These are phyloP conservation scores for Ophion obscuratus DNA, from an alignment of 2,888 invertebrate species.

Conservation along the genomic window DNA sequence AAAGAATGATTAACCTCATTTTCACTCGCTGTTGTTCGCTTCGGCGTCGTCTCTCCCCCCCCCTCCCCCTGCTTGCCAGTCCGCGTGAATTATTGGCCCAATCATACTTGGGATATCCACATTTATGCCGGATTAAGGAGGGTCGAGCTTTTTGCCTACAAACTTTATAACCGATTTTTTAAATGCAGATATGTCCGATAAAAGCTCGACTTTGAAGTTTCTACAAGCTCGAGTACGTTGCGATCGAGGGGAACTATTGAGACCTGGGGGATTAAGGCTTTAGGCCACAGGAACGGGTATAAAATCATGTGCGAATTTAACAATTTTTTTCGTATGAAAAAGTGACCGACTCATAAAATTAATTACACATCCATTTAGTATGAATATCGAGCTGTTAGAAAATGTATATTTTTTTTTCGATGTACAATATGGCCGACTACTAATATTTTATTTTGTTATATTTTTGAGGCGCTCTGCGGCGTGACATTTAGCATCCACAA, in stretches of 20 bases:
- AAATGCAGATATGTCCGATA: not conserved
- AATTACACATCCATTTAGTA: too few species aligned
- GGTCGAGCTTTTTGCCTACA: not conserved
- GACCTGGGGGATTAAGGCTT: not conserved
- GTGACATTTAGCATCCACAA: too few species aligned
- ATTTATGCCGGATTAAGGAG: not conserved
- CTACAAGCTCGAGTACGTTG: not conserved
- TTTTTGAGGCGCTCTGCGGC: too few species aligned
- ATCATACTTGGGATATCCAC: not conserved
- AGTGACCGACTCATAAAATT: too few species aligned
- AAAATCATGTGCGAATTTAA: too few species aligned
- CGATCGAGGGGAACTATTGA: not conserved
- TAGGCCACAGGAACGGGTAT: too few species aligned
- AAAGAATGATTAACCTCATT: conserved; percentile 23
- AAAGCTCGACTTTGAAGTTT: not conserved
- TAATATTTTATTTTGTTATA: too few species aligned
- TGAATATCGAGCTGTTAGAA: too few species aligned
- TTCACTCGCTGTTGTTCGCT: not conserved
- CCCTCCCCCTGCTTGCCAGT: not conserved
- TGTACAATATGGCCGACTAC: too few species aligned
- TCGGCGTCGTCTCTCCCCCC: too few species aligned
- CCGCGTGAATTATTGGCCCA: not conserved
- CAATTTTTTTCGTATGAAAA: too few species aligned
- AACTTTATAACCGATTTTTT: not conserved
- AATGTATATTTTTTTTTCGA: too few species aligned